Base-by-base conservation (phyloP, 2,888 invertebrate genomes). In the Ochlodes sylvanus region DNA sequence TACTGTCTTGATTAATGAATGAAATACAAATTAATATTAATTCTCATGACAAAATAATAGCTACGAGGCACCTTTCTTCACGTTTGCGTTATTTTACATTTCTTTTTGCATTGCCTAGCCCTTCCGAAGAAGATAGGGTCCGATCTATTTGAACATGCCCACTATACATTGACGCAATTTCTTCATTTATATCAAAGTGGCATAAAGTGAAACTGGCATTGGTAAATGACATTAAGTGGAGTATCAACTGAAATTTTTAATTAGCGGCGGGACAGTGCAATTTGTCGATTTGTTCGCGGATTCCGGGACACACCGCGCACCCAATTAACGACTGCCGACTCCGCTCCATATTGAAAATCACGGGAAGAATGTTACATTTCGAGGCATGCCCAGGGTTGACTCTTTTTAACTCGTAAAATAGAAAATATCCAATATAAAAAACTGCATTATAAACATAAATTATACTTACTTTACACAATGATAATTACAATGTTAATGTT, bases 381-480 rank as follows among this genome's bases (percentile, higher is more conserved):
- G 68, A 63, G 56, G 69, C 68, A 69, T 69, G 58, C 61, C 56
- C 68, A 72, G 71, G 71, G 73, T 60, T 73, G 64, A 50, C 61
- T 38, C 50, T 52, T 9, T 60, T 34, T 14, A 63, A 14, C 50
- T 63, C 60, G 42, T 55, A 7, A 27, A 14, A 54, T n/a, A 15
- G 44, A 10, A 44, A 44, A 44, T 34, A 34, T 34, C 7, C 6
- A 5, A n/a, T n/a, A 9, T 34, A 1, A 34, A 34, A 34, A 34
- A 1, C 34, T 9, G 9, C 7, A 5, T 9, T 34, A 34, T 7
- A 9, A 34, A 34, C n/a, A n/a, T n/a, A n/a, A n/a, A n/a, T n/a
- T 34, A 0, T 9, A 34, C 6, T 34, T 34, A 34, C 9, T 2
- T 34, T 7, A 34, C 7, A 9, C 34, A 34, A 34, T 7, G 9